Base-by-base conservation (phyloP, 2,113 vertebrate species). In the Gorsachius goisagi region DNA sequence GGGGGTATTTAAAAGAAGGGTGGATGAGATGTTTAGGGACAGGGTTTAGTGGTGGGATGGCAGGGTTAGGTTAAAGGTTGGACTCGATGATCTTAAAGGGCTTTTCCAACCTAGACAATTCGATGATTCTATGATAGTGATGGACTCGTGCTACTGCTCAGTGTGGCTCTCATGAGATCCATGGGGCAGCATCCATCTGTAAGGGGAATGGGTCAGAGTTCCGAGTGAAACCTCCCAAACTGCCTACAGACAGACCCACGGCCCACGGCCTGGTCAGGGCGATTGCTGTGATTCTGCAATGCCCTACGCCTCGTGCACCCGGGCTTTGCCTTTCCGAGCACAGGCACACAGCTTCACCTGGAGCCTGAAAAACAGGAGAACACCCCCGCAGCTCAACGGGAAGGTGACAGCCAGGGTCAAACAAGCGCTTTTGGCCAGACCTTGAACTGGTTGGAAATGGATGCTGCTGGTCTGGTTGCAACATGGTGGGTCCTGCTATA, bases 301-400 rank as follows among this genome's bases (percentile, higher is more conserved):
- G 27, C 28, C 55, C n/a, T 16, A 4, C 32, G 22, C 20, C 49
- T 81, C 20, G 0, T 3, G 5, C 22, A 11, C 16, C 35, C 30
- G 5, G 32, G 12, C 20, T 18, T 30, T 85, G 55, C 21, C 24
- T 39, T 33, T 11, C 77, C 33, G 30, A 68, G 27, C 22, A 3
- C 0, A 7, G 62, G 59, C 52, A 26, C 50, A 26, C 6, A 24
- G 16, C 64, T 52, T 41, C 53, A 3, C 53, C 37, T 3, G 20
- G 41, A 37, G 33, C 9, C 23, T 52, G 84, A 27, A 14, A 33
- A 58, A 0, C n/a, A 63, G 55, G 39, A 23, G 6, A 74, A 5
- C 6, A 33, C 8, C 39, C 1, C 0, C 4, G n/a, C 12, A 27
- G 23, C 22, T 64, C 52, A 32, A 4, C 0, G 1, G 37, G 72